Evolutionary conservation across 2,888 invertebrate species (phyloP), one percentile per base, ranked within the genome.

Genomic region (Trachelus stipa): DNA sequence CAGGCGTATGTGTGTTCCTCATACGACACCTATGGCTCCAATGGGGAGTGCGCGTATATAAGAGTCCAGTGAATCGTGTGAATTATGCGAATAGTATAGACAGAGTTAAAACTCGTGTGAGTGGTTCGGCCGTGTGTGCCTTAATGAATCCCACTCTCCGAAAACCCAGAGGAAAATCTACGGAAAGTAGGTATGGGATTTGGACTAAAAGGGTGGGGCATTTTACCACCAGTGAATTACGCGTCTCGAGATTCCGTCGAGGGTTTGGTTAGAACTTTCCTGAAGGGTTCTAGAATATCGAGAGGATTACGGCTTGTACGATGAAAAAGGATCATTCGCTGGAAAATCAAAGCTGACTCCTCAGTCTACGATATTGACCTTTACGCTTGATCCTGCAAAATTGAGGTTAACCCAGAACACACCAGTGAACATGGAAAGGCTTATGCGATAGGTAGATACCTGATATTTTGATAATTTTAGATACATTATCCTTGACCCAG

Each of bases 401-500:
- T 23, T 23, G 56, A 56, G 56, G 56, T 9, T 56, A 23, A 9
- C 56, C 23, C 56, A 23, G 56, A 56, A 56, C 23, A 23, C 56
- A 56, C 23, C 56, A 23, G 56, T 56, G 56, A 56, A 56, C 56
- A 23, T 56, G 9, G 56, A 56, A 56, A 56, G 23, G 56, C 15
- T 40, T 12, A 23, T 56, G 23, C 56, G 2, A 2, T 56, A 23
- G 23, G 23, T 56, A 9, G 23, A 23, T 56, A 56, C 56, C 23
- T 9, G 23, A 56, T 9, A 23, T 56, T 56, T 23, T 23, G 9
- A 56, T 23, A 9, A 15, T 23, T 56, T 2, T 56, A 23, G 23
- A 6, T 56, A 23, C 83, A 83, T 85, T 88, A 88, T 87, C 88
- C 88, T 88, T 88, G 88, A 88, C 88, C 88, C 85, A 88, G 85